These are phyloP conservation scores for Lysandra bellargus DNA, from an alignment of 2,888 invertebrate genomes.

Conservation along the genomic window DNA sequence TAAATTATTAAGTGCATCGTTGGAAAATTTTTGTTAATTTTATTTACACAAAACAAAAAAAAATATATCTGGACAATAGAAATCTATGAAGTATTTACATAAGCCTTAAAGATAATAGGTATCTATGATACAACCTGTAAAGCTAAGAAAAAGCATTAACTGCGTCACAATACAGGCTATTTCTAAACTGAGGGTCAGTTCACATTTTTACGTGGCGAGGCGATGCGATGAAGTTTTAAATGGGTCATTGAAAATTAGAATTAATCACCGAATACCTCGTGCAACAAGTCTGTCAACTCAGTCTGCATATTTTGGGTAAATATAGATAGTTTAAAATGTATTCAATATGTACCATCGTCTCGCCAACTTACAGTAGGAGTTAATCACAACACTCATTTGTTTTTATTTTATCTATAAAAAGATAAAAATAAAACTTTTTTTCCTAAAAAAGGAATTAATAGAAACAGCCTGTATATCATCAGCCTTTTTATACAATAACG, in stretches of 20 bases:
- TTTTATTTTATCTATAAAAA: not conserved
- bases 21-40: not conserved
- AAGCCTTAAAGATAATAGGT: not conserved
- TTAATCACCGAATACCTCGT: too few relatives aligned
- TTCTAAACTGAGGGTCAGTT: not conserved
- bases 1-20: not conserved
- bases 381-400: too few relatives aligned
- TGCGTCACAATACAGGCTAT: not conserved
- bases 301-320: too few relatives aligned
- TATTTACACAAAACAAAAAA: not conserved
- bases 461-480: not conserved
- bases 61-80: not conserved
- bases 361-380: too few relatives aligned
- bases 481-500: constrained; percentile 79
- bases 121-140: not conserved
- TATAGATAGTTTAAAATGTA: too few relatives aligned
- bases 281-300: too few relatives aligned
- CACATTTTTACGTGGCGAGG: not conserved
- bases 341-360: too few relatives aligned
- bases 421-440: not conserved
- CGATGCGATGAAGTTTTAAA: not conserved
- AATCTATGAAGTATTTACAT: not conserved
- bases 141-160: not conserved
- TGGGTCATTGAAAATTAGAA: not conserved
- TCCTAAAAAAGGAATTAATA: not conserved